phyloP scores from a whole-genome alignment of 2,113 vertebrate genomes.

The Urocynchramus pylzowi region DNA sequence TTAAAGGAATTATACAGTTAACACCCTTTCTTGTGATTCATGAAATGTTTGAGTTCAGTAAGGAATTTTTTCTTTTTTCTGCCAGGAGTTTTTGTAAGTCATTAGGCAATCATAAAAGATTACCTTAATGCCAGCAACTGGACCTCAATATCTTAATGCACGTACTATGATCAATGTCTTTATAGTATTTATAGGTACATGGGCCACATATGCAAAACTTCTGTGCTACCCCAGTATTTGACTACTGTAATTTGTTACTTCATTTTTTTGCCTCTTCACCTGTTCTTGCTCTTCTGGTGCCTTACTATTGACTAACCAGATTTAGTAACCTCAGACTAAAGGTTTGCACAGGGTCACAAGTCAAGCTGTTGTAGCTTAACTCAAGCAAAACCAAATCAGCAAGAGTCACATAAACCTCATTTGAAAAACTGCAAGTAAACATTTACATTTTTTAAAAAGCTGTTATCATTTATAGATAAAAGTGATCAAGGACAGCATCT shows the following conservation, averaged over 20 bases:
- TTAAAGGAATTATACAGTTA: not conserved
- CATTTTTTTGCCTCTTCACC: not conserved
- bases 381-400: not conserved
- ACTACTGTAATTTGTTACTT: not conserved
- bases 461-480: conserved; percentile 41
- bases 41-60: not conserved
- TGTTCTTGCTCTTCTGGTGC: not conserved
- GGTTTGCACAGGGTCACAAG: not conserved
- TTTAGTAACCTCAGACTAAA: not conserved
- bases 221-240: not conserved
- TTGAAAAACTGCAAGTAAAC: conserved; percentile 26
- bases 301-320: not conserved
- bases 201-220: not conserved
- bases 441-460: conserved; percentile 28
- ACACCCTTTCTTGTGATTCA: not conserved
- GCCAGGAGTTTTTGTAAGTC: not conserved
- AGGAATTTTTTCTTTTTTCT: not conserved
- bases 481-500: conserved; percentile 22
- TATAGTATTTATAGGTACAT: not conserved
- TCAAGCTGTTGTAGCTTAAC: not conserved
- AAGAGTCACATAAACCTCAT: not conserved
- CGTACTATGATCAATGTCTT: not conserved
- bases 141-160: not conserved
- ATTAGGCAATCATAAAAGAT: not conserved
- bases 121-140: not conserved